Conservation (phyloP, 64 coral and sea anemone species). For the Montipora sp. region DNA sequence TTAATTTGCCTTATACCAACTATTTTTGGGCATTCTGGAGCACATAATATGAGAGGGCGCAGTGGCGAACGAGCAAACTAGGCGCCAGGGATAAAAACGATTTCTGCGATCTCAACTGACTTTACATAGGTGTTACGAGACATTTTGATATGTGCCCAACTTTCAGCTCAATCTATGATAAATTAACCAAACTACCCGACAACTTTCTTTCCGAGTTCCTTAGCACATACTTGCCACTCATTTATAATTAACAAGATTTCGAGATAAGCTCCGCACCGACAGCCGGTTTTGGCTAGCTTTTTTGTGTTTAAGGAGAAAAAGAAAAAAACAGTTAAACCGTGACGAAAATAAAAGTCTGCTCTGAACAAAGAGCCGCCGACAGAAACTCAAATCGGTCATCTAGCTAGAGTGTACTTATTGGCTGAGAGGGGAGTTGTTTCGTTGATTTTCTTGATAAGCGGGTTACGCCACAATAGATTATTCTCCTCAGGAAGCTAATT, state of each 20-base stretch:
- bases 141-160: too few relatives aligned
- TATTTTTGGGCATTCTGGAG: too few relatives aligned
- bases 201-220: background rate
- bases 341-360: too few relatives aligned
- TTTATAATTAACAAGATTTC: background rate
- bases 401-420: background rate
- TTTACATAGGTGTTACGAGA: too few relatives aligned
- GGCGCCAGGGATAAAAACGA: too few relatives aligned
- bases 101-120: too few relatives aligned
- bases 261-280: background rate
- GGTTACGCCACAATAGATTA: background rate
- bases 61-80: too few relatives aligned
- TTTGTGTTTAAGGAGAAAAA: background rate
- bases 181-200: too few relatives aligned
- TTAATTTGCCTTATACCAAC: too few relatives aligned
- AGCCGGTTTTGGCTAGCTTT: background rate
- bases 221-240: background rate
- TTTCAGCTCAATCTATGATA: too few relatives aligned
- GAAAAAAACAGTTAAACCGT: background rate
- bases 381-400: background rate
- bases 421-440: background rate
- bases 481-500: slow-evolving; percentile 27
- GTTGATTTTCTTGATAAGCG: background rate
- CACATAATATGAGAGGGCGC: too few relatives aligned
- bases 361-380: background rate